Base-by-base conservation (phyloP, 2,113 vertebrate genomes). In the Mesoclemmys tuberculata region DNA sequence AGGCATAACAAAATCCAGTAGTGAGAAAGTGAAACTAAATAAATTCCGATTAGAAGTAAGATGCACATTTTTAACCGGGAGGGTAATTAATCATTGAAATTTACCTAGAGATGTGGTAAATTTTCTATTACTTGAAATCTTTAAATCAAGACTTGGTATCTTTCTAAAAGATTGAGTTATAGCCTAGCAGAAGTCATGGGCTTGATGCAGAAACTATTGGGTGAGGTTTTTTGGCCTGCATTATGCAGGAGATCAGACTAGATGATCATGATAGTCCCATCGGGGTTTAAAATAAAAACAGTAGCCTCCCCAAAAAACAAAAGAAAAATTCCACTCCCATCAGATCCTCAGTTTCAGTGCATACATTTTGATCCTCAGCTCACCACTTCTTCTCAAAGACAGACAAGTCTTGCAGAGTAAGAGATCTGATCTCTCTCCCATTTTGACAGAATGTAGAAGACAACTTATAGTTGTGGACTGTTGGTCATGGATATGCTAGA, bases 361-460 rank as follows among this genome's bases (percentile, higher is more conserved):
- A 38, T 1, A 3, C 71, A 86, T 93, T 89, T 95, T 94, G 19
- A 56, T 93, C 92, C 94, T 84, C 58, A 38, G 64, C 64, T 68
- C 64, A 68, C 4, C 35, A 7, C 19, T 68, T 68, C 82, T 1
- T 78, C 77, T 68, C 91, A 35, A 64, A 27, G 79, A 78, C 46
- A 58, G 84, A 92, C 85, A 80, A 29, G 46, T 38, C 52, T 90
- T 74, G 80, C 35, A 56, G 75, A 95, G 86, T 86, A 68, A 68
- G 29, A 92, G 78, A 92, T 80, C 54, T 91, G 12, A 55, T 91
- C 56, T 22, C 91, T 46, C 22, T 94, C 78, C 87, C 93, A 84
- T 44, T 56, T 95, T 82, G 71, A 52, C 86, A 88, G 84, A 92
- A 79, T 93, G 83, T 54, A 93, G 82, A 95, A 84, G 16, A 95